Evolutionary conservation across 2,797 vertebrate species (phyloP).

Genomic region (Neosilurus mollespiculum): DNA sequence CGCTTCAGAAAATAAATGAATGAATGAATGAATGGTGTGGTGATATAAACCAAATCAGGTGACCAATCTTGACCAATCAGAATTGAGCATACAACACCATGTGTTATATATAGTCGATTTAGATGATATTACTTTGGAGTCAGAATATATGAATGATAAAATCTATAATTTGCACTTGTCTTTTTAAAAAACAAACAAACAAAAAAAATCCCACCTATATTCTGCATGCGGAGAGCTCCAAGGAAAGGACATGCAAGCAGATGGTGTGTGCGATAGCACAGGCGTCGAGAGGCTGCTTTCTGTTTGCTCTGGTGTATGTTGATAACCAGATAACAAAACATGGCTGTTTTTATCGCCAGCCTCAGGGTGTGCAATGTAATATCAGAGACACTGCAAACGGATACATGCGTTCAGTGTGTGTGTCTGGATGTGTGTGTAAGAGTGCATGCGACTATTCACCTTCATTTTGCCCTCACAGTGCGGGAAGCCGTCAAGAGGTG

Average conservation of each 20-base stretch:
- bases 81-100: neutral
- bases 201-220: too few species aligned
- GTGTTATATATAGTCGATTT: neutral
- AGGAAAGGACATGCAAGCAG: neutral
- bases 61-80: too few species aligned
- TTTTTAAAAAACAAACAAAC: too few species aligned
- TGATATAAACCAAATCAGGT: too few species aligned
- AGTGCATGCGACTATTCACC: conserved; percentile 69
- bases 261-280: neutral
- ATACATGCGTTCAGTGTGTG: neutral
- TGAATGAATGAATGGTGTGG: too few species aligned
- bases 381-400: neutral
- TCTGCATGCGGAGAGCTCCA: neutral
- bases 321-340: conserved; percentile 5
- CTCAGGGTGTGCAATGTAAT: neutral
- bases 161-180: neutral
- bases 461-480: conserved; percentile 96
- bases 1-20: too few species aligned
- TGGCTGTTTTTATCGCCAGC: neutral
- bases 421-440: conserved; percentile 33
- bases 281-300: neutral
- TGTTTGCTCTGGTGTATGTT: neutral
- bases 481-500: conserved; percentile 94
- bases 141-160: neutral
- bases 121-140: neutral